A percentile compares a stretch with the other conserved stretches of the same genome.
Evolutionary conservation across 2,888 invertebrate species (phyloP).

Genomic region (Dinocampus coccinellae): DNA sequence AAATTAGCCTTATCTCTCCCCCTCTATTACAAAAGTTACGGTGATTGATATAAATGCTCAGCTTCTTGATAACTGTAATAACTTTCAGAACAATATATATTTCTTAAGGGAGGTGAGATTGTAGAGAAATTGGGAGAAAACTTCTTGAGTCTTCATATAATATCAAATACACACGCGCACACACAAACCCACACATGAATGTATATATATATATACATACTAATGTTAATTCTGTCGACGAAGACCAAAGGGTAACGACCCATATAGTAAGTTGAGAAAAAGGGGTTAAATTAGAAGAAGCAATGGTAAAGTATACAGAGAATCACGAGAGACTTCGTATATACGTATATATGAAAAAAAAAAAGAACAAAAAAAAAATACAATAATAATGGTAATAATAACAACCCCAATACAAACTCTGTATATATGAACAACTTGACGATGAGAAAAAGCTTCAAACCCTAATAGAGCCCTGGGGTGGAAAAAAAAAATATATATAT

Average conservation of each 20-base stretch:
- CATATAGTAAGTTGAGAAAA: conserved; percentile 20
- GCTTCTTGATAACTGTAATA: conserved; percentile 1
- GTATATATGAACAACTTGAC: conserved; percentile 3
- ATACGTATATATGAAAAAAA: conserved; percentile 3
- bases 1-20: background rate
- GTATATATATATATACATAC: background rate
- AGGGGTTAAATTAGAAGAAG: conserved; percentile 30
- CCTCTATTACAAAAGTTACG: background rate
- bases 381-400: too few relatives aligned
- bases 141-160: background rate
- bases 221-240: conserved; percentile 30
- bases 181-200: too few relatives aligned
- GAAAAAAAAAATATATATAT: conserved; percentile 20
- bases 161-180: too few relatives aligned
- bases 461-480: conserved; percentile 1
- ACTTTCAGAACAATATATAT: background rate
- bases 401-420: conserved; percentile 11
- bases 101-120: background rate
- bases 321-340: conserved; percentile 10
- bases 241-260: conserved; percentile 31
- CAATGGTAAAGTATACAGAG: background rate
- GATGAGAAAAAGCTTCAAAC: conserved; percentile 11
- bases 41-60: background rate
- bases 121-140: conserved; percentile 13
- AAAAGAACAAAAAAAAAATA: conserved; percentile 15